Evolutionary conservation across 2,888 invertebrate genomes (phyloP).

Genomic region (Spilarctia lutea): DNA sequence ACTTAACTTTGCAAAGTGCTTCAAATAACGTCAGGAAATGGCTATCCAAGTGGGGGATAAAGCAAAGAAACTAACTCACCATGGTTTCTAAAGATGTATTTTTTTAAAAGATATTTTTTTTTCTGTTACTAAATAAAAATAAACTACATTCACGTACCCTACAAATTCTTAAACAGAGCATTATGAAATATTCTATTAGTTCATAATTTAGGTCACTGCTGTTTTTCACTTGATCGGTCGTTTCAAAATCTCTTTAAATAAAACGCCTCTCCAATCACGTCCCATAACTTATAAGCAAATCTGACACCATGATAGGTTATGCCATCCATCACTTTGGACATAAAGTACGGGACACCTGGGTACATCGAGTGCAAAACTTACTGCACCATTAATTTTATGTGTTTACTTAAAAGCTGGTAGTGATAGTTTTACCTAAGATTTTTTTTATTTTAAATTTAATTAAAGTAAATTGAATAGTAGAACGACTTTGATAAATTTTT

Average conservation of each 20-base stretch:
- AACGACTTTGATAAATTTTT: background rate
- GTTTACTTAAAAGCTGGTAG: background rate
- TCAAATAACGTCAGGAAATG: no score
- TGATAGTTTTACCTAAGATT: background rate
- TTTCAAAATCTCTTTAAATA: background rate
- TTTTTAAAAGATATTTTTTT: no score
- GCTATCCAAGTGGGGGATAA: no score
- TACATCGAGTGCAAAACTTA: conserved; percentile 25
- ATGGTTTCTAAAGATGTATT: no score
- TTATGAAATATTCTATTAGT: background rate
- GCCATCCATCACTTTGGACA: conserved; percentile 28
- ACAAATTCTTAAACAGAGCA: background rate
- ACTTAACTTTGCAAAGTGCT: no score
- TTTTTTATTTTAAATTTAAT: background rate
- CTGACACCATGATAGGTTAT: conserved; percentile 16
- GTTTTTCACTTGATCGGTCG: background rate
- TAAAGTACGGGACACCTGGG: conserved; percentile 17
- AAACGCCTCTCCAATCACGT: background rate
- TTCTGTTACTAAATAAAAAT: background rate
- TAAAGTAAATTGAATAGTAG: background rate
- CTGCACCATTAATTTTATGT: conserved; percentile 31
- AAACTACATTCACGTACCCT: background rate
- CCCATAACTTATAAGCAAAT: conserved; percentile 21
- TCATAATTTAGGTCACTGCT: background rate
- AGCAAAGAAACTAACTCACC: no score